Conservation (phyloP, 2,113 vertebrate genomes). For the Anoura caudifer region DNA sequence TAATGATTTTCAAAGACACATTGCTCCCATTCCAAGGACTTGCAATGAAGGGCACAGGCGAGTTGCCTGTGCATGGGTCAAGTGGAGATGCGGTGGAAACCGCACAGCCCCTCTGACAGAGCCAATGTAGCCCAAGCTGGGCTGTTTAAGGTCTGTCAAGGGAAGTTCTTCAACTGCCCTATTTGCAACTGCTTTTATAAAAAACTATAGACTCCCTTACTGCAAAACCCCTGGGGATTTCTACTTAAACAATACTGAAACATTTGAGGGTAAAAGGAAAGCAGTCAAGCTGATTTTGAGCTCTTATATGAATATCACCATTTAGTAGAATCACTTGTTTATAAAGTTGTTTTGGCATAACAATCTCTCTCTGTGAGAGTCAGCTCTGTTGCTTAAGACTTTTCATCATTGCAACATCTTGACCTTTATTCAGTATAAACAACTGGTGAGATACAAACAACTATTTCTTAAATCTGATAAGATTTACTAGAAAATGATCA, state of each 20-base stretch:
- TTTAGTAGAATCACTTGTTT: not conserved
- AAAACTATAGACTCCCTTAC: not conserved
- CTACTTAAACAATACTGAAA: not conserved
- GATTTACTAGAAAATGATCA: not conserved
- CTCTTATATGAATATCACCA: not conserved
- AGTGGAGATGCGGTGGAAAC: not conserved
- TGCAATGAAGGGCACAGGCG: not conserved
- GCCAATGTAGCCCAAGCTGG: not conserved
- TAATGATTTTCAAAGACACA: not conserved
- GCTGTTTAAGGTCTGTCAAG: not conserved
- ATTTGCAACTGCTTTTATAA: not conserved
- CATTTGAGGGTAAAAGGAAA: not conserved
- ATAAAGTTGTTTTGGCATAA: not conserved
- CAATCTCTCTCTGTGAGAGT: not conserved
- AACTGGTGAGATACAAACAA: slow-evolving; percentile 46
- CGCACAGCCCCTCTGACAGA: not conserved
- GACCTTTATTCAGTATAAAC: slow-evolving; percentile 51
- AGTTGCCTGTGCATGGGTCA: not conserved
- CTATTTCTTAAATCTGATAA: not conserved
- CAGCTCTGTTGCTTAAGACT: not conserved
- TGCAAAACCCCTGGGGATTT: not conserved
- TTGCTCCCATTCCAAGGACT: not conserved
- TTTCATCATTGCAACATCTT: slow-evolving; percentile 58
- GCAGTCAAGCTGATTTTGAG: not conserved
- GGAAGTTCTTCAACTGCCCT: not conserved